A percentile compares a stretch with the other conserved stretches of the same genome.
These are phyloP conservation scores for Chloroceryle inda DNA, from an alignment of 2,797 vertebrate genomes.

Conservation along the genomic window DNA sequence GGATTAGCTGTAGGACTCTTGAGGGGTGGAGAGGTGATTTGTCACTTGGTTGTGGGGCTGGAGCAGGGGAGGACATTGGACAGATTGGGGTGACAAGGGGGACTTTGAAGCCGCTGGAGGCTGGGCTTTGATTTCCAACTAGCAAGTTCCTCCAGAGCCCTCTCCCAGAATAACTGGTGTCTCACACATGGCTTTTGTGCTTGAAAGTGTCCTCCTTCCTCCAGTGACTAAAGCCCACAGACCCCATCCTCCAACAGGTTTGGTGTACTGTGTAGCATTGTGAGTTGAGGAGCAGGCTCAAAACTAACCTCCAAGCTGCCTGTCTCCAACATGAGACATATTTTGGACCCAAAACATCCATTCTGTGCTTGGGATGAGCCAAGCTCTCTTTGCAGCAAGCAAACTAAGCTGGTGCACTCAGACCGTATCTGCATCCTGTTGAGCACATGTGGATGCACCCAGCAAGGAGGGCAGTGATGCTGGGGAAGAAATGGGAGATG, in stretches of 20 bases:
- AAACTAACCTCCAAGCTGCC: rapidly evolving
- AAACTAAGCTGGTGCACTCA: neutral
- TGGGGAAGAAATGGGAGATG: neutral
- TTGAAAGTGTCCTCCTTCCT: neutral
- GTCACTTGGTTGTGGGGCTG: neutral
- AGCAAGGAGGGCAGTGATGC: neutral
- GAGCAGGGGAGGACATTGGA: rapidly evolving
- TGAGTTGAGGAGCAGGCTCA: neutral
- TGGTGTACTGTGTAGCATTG: neutral
- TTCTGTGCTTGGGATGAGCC: neutral
- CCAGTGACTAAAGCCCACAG: neutral
- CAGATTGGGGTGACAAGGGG: neutral
- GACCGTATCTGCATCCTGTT: rapidly evolving
- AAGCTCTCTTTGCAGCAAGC: neutral
- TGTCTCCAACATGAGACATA: rapidly evolving
- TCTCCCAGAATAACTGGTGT: neutral
- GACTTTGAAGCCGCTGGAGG: neutral
- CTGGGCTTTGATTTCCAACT: neutral
- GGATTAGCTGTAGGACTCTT: neutral
- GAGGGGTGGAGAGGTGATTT: neutral
- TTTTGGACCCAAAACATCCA: neutral
- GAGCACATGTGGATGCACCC: rapidly evolving
- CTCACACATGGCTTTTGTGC: rapidly evolving
- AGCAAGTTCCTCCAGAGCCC: neutral
- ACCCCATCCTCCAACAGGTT: neutral